Evolutionary conservation across 2,797 vertebrate genomes (phyloP).

Genomic region (Melanotaenia boesemani): DNA sequence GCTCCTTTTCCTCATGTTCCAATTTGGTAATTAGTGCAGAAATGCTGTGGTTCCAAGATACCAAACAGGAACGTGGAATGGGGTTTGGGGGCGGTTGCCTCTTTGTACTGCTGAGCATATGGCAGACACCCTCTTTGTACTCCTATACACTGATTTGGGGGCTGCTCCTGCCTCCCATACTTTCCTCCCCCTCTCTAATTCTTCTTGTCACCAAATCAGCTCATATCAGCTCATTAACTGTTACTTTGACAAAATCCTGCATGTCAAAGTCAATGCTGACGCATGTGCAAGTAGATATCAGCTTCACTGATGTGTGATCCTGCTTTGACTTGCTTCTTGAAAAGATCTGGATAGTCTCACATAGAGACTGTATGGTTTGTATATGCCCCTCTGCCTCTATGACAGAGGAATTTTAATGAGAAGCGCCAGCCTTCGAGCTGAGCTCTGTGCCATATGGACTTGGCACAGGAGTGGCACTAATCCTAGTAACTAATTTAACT

Average conservation of each 20-base stretch:
- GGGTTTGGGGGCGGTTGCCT: slow-evolving; percentile 63
- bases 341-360: background rate
- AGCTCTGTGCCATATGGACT: slow-evolving; percentile 65
- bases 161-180: slow-evolving; percentile 32
- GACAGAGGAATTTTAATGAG: slow-evolving; percentile 64
- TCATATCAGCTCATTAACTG: slow-evolving; percentile 28
- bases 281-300: background rate
- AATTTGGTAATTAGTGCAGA: slow-evolving; percentile 71
- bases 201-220: slow-evolving; percentile 43
- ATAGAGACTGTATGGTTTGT: slow-evolving; percentile 31
- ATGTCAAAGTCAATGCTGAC: background rate
- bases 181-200: background rate
- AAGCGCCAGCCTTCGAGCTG: slow-evolving; percentile 53
- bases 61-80: slow-evolving; percentile 56
- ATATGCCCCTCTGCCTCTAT: slow-evolving; percentile 38
- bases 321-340: slow-evolving; percentile 6
- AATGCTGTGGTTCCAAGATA: slow-evolving; percentile 59
- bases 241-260: background rate
- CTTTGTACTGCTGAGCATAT: slow-evolving; percentile 59
- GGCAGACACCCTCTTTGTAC: slow-evolving; percentile 60
- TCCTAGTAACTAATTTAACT: slow-evolving; percentile 57
- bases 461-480: slow-evolving; percentile 58
- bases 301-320: slow-evolving; percentile 11
- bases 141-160: slow-evolving; percentile 40
- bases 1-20: slow-evolving; percentile 41